phyloP scores from a whole-genome alignment of 2,113 vertebrate genomes.

The Casuarius casuarius region DNA sequence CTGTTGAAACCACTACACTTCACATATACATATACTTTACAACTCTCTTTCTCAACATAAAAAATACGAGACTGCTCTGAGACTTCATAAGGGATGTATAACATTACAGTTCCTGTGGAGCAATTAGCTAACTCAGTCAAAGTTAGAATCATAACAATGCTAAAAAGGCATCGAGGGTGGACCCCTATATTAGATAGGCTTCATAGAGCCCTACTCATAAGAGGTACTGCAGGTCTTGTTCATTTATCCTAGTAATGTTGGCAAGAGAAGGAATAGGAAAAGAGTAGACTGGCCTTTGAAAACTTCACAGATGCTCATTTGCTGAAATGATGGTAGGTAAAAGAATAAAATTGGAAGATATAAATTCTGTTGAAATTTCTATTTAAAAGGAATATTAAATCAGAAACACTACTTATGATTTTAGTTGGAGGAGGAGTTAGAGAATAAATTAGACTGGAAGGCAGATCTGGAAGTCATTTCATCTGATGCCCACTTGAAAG shows the following conservation, averaged over 20 bases:
- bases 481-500: background rate
- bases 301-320: background rate
- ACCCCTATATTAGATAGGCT: background rate
- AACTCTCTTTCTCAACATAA: background rate
- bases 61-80: background rate
- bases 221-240: background rate
- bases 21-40: too few species aligned
- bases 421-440: background rate
- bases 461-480: background rate
- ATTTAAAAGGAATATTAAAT: background rate
- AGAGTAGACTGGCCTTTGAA: background rate
- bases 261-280: background rate
- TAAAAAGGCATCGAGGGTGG: background rate
- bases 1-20: background rate
- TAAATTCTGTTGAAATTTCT: background rate
- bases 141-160: too few species aligned
- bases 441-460: background rate
- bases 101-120: background rate
- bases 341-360: background rate
- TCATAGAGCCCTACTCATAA: background rate
- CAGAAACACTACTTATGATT: background rate
- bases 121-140: background rate
- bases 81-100: background rate
- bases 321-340: background rate
- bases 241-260: fast-evolving